These are phyloP conservation scores for Kryptopterus vitreolus DNA, from an alignment of 2,797 vertebrate genomes.

Conservation along the genomic window DNA sequence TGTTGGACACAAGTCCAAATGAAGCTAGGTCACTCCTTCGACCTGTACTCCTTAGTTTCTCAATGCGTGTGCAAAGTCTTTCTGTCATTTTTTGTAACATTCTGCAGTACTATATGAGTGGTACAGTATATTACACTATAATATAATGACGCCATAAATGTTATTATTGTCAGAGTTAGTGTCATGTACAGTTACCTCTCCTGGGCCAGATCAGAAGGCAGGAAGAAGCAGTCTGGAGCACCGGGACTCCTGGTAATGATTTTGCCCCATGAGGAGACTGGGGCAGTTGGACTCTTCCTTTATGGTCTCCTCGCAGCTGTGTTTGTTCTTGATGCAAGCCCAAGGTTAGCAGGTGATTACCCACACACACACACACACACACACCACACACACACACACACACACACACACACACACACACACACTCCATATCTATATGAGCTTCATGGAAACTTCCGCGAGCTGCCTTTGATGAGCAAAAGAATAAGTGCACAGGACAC, in stretches of 20 bases:
- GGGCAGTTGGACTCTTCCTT: conserved; percentile 54
- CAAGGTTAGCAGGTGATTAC: conserved; percentile 3
- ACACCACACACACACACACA: conserved; percentile 16
- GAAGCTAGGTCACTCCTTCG: too few species aligned
- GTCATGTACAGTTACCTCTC: neutral
- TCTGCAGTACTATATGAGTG: too few species aligned
- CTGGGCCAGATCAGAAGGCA: conserved; percentile 24
- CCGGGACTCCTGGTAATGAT: conserved; percentile 54
- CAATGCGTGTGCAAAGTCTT: too few species aligned
- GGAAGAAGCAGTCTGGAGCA: conserved; percentile 56
- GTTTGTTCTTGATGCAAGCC: conserved; percentile 60
- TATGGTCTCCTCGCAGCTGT: conserved; percentile 56
- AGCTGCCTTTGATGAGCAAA: neutral
- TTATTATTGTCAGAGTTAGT: neutral
- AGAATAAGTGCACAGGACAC: conserved; percentile 13
- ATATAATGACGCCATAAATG: neutral
- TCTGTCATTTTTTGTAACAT: too few species aligned
- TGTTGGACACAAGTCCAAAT: too few species aligned
- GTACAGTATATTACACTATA: neutral
- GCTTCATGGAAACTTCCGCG: conserved; percentile 1
- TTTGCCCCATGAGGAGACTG: conserved; percentile 41
- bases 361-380: neutral
- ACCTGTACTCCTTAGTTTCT: too few species aligned
- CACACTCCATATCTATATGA: neutral
- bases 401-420: neutral